phyloP scores from a whole-genome alignment of 2,113 vertebrate species.

The Willisornis vidua region DNA sequence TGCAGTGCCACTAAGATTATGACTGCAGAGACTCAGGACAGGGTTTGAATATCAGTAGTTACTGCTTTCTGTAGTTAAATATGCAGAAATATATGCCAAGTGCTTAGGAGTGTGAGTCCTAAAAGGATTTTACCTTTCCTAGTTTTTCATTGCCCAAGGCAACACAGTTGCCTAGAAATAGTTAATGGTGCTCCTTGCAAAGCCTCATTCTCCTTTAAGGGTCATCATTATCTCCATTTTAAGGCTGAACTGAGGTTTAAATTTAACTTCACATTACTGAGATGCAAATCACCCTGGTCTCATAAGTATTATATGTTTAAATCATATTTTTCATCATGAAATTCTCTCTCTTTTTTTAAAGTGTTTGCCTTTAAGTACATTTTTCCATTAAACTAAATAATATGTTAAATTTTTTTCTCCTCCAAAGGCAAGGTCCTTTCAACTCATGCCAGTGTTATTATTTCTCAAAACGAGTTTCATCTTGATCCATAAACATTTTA shows the following conservation, averaged over 20 bases:
- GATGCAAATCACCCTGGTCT: conserved; percentile 46
- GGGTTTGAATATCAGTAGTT: neutral
- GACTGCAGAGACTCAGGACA: neutral
- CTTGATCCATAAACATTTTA: conserved; percentile 80
- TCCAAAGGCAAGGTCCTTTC: conserved; percentile 71
- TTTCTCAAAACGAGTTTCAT: conserved; percentile 75
- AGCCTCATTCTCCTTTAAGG: conserved; percentile 22
- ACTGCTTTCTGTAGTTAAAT: neutral
- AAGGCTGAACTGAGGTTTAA: conserved; percentile 49
- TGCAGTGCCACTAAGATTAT: neutral
- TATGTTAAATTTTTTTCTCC: conserved; percentile 63
- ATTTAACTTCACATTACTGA: conserved; percentile 20
- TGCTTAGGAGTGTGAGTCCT: neutral
- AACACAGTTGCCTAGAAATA: conserved; percentile 26
- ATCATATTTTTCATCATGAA: conserved; percentile 42
- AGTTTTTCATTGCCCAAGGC: neutral
- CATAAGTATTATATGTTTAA: conserved; percentile 37
- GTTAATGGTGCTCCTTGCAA: conserved; percentile 6
- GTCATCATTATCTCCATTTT: conserved; percentile 45
- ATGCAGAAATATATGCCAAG: neutral
- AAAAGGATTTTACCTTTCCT: neutral
- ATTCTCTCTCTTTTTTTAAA: neutral
- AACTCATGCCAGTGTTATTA: conserved; percentile 74
- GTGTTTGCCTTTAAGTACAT: conserved; percentile 38
- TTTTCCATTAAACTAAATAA: conserved; percentile 67